Evolutionary conservation across 2,797 vertebrate species (phyloP).

Genomic region (Myotis vivesi): DNA sequence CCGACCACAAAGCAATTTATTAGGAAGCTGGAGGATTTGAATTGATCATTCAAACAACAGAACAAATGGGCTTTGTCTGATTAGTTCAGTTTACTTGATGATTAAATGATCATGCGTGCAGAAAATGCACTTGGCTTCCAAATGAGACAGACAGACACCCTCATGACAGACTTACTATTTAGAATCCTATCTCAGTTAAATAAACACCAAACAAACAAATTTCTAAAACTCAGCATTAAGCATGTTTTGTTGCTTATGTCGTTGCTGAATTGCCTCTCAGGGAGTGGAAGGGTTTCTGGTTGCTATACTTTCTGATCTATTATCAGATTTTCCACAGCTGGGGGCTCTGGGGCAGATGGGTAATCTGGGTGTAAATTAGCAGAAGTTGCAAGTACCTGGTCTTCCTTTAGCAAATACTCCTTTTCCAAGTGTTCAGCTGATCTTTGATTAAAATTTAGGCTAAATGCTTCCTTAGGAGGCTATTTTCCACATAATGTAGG

Average conservation of each 20-base stretch:
- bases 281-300: background rate
- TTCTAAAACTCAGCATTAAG: background rate
- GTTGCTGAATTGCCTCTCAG: background rate
- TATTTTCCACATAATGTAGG: background rate
- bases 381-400: background rate
- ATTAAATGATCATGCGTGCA: conserved; percentile 24
- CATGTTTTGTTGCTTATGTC: background rate
- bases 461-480: background rate
- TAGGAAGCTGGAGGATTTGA: conserved; percentile 38
- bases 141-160: background rate
- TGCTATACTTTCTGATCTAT: background rate
- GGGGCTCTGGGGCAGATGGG: background rate
- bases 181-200: background rate
- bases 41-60: conserved; percentile 38
- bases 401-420: background rate
- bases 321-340: background rate
- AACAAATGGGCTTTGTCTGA: conserved; percentile 47
- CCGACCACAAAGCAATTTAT: conserved; percentile 35
- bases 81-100: conserved; percentile 23
- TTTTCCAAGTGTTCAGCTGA: background rate
- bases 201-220: background rate
- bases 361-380: background rate
- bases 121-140: conserved; percentile 44
- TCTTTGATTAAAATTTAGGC: conserved; percentile 11
- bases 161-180: conserved; percentile 19